Percentiles rank a stretch among this genome's conserved stretches.
These are phyloP conservation scores for Anthophora plumipes DNA, from an alignment of 2,888 invertebrate species.

Conservation along the genomic window DNA sequence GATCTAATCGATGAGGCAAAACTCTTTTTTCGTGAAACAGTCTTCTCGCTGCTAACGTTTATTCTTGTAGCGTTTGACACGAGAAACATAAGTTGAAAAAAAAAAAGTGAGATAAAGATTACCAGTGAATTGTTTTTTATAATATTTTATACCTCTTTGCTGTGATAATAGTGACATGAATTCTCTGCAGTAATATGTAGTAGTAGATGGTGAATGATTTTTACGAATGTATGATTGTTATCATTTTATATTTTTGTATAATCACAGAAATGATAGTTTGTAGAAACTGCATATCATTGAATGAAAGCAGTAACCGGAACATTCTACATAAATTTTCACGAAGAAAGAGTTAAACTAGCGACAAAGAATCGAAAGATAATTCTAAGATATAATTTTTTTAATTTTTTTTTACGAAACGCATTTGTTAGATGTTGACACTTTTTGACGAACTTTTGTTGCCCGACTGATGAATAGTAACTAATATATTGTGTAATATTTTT, in stretches of 20 bases:
- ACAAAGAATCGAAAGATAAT: background rate
- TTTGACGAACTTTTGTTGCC: conserved; percentile 6
- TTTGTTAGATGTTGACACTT: background rate
- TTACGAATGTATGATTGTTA: background rate
- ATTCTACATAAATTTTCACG: background rate
- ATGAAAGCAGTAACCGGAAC: background rate
- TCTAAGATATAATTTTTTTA: background rate
- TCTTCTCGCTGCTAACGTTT: conserved; percentile 8
- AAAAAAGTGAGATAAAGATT: too few species aligned
- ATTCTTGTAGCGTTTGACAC: too few species aligned
- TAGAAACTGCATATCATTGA: background rate
- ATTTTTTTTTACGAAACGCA: background rate
- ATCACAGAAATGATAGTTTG: background rate
- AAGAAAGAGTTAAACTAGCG: background rate
- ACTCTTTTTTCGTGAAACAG: background rate
- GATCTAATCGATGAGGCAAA: conserved; percentile 29
- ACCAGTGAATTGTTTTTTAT: background rate
- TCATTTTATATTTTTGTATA: background rate
- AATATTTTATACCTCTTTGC: background rate
- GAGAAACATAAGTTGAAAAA: background rate
- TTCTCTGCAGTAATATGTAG: background rate
- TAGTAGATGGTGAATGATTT: too few species aligned
- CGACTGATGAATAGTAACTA: conserved; percentile 12
- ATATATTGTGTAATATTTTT: conserved; percentile 9
- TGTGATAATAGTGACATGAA: background rate